Evolutionary conservation across 2,113 vertebrate genomes (phyloP).

Genomic region (Salvator merianae): DNA sequence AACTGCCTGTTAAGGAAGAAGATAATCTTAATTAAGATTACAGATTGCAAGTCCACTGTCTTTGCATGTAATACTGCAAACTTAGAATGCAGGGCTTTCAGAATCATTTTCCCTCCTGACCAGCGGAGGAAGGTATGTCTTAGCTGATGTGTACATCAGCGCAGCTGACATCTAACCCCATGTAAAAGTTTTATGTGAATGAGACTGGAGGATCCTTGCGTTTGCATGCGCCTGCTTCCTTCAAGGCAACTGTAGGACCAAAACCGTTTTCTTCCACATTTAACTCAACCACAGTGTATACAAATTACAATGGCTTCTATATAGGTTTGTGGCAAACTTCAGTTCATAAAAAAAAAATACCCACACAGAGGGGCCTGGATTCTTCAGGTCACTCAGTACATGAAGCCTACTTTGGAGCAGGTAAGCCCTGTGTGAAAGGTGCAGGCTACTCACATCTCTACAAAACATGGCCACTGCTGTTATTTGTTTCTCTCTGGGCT

Average conservation of each 20-base stretch:
- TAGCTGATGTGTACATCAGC: not conserved
- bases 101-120: not conserved
- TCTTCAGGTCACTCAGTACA: too few relatives aligned
- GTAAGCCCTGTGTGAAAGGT: too few relatives aligned
- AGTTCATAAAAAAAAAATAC: too few relatives aligned
- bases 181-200: not conserved
- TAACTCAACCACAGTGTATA: not conserved
- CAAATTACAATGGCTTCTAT: too few relatives aligned
- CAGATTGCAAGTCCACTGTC: not conserved
- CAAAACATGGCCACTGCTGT: too few relatives aligned
- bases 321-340: too few relatives aligned
- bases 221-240: not conserved
- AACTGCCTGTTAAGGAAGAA: slow-evolving; percentile 39
- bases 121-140: too few relatives aligned
- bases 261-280: not conserved
- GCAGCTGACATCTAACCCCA: not conserved
- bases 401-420: too few relatives aligned
- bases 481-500: too few relatives aligned
- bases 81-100: not conserved
- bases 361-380: too few relatives aligned
- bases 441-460: too few relatives aligned
- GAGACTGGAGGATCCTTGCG: not conserved
- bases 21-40: slow-evolving; percentile 19
- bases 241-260: not conserved
- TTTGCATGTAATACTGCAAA: slow-evolving; percentile 14